phyloP scores from a whole-genome alignment of 2,113 vertebrate genomes.

The Toxotes chatareus region DNA sequence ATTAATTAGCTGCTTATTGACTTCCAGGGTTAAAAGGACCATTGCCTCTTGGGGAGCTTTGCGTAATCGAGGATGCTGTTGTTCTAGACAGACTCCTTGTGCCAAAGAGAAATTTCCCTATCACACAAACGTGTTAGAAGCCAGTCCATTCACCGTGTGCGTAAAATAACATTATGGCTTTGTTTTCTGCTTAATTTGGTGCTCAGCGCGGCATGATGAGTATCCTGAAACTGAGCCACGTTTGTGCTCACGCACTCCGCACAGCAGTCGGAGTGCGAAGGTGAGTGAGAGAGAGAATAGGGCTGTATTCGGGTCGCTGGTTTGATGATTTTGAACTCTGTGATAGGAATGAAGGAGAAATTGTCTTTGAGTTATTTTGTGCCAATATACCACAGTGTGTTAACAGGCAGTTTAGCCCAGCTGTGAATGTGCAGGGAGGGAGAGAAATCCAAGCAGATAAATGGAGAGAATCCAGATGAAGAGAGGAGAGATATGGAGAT shows the following conservation, averaged over 20 bases:
- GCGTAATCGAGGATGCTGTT: background rate
- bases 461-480: background rate
- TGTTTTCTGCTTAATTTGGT: conserved; percentile 36
- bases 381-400: background rate
- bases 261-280: conserved; percentile 5
- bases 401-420: background rate
- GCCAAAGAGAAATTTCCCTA: background rate
- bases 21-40: background rate
- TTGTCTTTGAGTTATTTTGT: background rate
- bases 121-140: background rate
- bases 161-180: conserved; percentile 7
- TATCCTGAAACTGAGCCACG: conserved; percentile 1
- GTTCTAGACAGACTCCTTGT: background rate
- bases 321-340: background rate
- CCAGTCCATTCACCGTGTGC: background rate
- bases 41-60: background rate
- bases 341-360: background rate
- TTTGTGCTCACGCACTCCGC: conserved; percentile 1
- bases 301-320: background rate
- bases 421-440: background rate
- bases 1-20: background rate
- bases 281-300: background rate
- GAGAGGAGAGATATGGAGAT: background rate
- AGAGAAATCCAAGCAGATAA: background rate
- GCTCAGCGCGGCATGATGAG: conserved; percentile 20